These are phyloP conservation scores for Jacana jacana DNA, from an alignment of 2,113 vertebrate species.

Conservation along the genomic window DNA sequence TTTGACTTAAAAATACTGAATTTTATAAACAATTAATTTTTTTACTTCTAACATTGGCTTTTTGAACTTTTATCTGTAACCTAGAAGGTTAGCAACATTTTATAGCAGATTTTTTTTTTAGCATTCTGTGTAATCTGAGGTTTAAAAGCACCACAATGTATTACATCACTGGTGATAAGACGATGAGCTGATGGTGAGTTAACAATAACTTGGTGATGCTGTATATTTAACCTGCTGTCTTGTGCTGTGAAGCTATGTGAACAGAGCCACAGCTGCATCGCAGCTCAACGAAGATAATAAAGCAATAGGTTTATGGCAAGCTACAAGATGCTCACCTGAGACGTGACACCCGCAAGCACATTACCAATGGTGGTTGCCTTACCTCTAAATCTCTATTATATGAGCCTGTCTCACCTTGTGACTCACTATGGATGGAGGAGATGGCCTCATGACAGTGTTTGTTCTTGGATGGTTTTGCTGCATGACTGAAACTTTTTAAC, in stretches of 20 bases:
- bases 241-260: neutral
- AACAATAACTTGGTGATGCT: neutral
- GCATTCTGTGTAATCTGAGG: neutral
- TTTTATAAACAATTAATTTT: neutral
- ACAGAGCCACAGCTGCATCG: neutral
- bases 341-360: neutral
- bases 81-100: neutral
- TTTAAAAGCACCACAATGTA: neutral
- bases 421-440: neutral
- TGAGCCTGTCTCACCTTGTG: neutral
- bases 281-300: neutral
- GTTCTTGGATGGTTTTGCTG: neutral
- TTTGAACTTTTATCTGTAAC: neutral
- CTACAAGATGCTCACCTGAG: rapidly evolving
- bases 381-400: neutral
- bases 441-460: too few species aligned
- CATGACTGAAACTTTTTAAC: neutral
- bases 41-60: neutral
- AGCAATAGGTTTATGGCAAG: rapidly evolving
- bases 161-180: neutral
- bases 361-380: neutral
- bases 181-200: neutral
- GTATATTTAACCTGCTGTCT: neutral
- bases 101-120: neutral
- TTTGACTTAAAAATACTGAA: neutral